Conservation (phyloP, 2,888 invertebrate species). For the Suillia variegata region DNA sequence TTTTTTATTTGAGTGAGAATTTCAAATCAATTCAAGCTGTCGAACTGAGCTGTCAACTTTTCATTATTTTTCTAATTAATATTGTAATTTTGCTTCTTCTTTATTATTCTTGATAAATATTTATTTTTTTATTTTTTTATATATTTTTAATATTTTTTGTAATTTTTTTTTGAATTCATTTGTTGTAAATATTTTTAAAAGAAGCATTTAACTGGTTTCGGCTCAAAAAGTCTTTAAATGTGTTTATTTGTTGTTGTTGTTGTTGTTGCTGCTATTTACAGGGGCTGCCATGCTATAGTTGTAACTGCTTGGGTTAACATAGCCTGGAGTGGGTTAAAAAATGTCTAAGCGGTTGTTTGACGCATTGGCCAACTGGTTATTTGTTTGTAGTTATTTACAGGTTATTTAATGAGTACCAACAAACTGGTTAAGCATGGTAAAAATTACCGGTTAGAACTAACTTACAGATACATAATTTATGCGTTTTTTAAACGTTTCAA, state of each 20-base stretch:
- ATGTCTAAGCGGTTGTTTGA: not conserved
- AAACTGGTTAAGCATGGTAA: too few species aligned
- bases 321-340: not conserved
- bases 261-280: not conserved
- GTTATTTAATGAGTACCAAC: too few species aligned
- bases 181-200: too few species aligned
- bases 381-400: too few species aligned
- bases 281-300: not conserved
- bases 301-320: not conserved
- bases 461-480: too few species aligned
- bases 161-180: not conserved
- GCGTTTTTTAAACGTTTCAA: not conserved
- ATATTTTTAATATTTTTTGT: not conserved
- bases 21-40: constrained; percentile 29
- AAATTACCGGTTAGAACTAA: too few species aligned
- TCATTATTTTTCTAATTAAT: not conserved
- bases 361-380: too few species aligned
- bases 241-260: not conserved
- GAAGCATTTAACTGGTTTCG: too few species aligned
- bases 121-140: too few species aligned
- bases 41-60: too few species aligned
- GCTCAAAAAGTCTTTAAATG: not conserved
- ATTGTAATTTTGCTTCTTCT: not conserved
- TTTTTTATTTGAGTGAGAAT: too few species aligned
- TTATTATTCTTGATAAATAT: not conserved